Base-by-base conservation (phyloP, 2,888 invertebrate species). In the Incurvaria masculella region DNA sequence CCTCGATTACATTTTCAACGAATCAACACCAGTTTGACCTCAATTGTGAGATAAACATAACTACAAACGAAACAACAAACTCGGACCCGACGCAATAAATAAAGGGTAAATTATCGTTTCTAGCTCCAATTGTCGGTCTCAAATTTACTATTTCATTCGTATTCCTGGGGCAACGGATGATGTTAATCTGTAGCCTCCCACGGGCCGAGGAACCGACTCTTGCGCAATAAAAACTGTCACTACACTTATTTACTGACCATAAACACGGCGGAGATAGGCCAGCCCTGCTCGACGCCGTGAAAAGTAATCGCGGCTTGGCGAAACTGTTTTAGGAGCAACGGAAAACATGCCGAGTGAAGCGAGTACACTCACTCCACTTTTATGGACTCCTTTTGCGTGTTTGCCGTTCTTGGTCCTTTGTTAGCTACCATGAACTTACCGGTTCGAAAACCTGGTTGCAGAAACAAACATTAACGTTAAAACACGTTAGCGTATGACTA, bases 191-290 rank as follows among this genome's bases (percentile, higher is more conserved):
- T 26, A 33, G 60, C 52, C 59, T 55, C 60, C 59, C 59, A 54
- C 61, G 56, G 61, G 60, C 66, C 62, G 63, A 65, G 64, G 69
- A 68, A 69, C 68, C 61, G 56, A 63, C 66, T 64, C 63, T 61
- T 57, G 56, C 56, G 68, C 66, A 66, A 72, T 74, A 76, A 74
- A 74, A 73, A 67, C 72, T 70, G 72, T 69, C 72, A 64, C 66
- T 67, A 64, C 56, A 64, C 58, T 64, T 72, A 72, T 75, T 76
- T 76, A 75, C 67, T 68, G 66, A 65, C 64, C 58, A 72, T 72
- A 73, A 74, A 75, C 62, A 63, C 66, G 64, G 68, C 66, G 64
- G 61, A 65, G 63, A 63, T 62, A 64, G 62, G 63, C 61, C 59
- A 41, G 23, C 27, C 23, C 8, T 8, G 14, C 11, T 11, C 33